These are phyloP conservation scores for Nasonia giraulti DNA, from an alignment of 1,140 invertebrate genomes.

Conservation along the genomic window DNA sequence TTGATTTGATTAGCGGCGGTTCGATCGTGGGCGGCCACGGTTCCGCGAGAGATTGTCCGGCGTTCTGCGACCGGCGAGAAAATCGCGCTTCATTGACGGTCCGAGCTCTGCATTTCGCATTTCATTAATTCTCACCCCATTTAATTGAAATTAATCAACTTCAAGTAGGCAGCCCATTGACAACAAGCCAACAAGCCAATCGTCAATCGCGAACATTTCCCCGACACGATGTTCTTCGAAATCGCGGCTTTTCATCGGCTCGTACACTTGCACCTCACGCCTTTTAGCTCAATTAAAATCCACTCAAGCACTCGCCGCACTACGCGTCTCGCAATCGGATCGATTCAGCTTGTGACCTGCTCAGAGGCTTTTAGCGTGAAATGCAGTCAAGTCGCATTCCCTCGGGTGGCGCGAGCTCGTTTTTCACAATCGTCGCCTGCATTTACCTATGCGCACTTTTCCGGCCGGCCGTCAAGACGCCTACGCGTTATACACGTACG, in stretches of 20 bases:
- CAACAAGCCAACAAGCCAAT: too few relatives aligned
- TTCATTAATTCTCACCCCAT: too few relatives aligned
- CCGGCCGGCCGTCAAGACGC: not conserved
- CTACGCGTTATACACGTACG: not conserved
- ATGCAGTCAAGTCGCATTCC: constrained; percentile 45
- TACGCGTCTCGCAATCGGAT: constrained; percentile 4
- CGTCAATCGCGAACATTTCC: not conserved
- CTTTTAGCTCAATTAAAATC: constrained; percentile 20
- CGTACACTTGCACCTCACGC: not conserved
- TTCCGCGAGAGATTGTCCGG: too few relatives aligned
- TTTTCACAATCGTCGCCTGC: constrained; percentile 35
- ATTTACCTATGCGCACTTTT: not conserved
- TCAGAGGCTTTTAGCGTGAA: constrained; percentile 5
- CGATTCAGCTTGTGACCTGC: not conserved
- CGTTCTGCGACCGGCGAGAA: too few relatives aligned
- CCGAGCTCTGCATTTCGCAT: too few relatives aligned
- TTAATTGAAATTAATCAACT: too few relatives aligned
- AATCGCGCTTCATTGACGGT: too few relatives aligned
- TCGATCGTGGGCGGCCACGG: too few relatives aligned
- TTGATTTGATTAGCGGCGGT: too few relatives aligned
- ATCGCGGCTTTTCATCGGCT: not conserved
- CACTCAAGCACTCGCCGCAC: not conserved
- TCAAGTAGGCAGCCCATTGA: too few relatives aligned
- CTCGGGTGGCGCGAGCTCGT: constrained; percentile 30
- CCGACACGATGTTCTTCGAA: not conserved